A percentile compares a stretch with the other conserved stretches of the same genome.
phyloP scores from a whole-genome alignment of 2,113 vertebrate species.

The Lophotis ruficrista region DNA sequence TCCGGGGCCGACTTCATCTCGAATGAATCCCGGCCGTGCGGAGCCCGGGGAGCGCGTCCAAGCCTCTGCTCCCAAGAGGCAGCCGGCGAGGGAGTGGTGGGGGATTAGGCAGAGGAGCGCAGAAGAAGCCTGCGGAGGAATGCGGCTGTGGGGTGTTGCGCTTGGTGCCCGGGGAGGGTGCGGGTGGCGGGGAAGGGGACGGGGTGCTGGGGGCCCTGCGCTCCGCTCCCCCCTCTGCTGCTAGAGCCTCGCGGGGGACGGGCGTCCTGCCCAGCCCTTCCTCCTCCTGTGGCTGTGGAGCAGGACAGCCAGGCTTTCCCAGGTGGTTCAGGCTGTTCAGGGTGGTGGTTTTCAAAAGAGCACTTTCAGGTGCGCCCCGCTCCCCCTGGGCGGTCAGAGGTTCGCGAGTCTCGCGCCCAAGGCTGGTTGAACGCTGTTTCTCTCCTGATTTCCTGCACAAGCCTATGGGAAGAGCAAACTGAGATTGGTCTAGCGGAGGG shows the following conservation, averaged over 20 bases:
- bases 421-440: not conserved
- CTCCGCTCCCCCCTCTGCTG: fast-evolving
- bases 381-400: not conserved
- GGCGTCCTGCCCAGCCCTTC: fast-evolving
- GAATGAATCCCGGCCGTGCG: not conserved
- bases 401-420: not conserved
- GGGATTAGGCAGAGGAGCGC: not conserved
- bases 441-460: not conserved
- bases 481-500: not conserved
- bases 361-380: not conserved
- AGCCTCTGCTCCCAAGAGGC: not conserved
- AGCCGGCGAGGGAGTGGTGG: not conserved
- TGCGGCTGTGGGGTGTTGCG: not conserved
- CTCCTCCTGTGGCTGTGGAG: not conserved
- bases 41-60: not conserved
- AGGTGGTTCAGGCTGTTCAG: not conserved
- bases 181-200: not conserved
- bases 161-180: fast-evolving
- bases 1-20: conserved; percentile 28
- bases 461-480: not conserved
- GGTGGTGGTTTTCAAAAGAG: not conserved
- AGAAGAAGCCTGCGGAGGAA: not conserved
- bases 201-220: too few species aligned
- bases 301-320: not conserved
- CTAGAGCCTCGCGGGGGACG: not conserved